These are phyloP conservation scores for Poeciliopsis turneri DNA, from an alignment of 2,797 vertebrate species.

Conservation along the genomic window DNA sequence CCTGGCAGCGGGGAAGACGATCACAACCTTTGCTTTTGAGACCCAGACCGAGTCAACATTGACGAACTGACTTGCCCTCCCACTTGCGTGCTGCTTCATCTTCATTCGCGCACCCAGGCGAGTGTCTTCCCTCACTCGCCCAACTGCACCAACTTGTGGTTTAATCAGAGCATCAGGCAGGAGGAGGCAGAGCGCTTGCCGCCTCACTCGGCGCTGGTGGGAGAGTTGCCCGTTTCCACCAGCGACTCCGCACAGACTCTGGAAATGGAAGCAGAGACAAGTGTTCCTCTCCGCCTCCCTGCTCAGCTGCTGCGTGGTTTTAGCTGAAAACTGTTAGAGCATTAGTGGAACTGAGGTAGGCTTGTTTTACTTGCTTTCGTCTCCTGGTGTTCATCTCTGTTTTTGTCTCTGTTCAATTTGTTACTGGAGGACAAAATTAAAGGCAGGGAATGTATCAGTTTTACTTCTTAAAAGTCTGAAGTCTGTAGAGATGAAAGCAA, in stretches of 20 bases:
- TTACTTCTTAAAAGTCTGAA: neutral
- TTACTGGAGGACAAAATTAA: neutral
- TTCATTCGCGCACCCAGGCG: neutral
- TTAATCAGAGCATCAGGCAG: constrained; percentile 62
- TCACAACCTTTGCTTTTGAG: constrained; percentile 6
- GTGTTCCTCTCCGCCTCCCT: constrained; percentile 21
- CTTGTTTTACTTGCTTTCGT: constrained; percentile 31
- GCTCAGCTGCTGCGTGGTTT: constrained; percentile 4
- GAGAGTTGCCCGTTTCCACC: constrained; percentile 53
- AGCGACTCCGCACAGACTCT: constrained; percentile 38
- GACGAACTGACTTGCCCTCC: constrained; percentile 9
- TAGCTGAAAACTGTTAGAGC: constrained; percentile 43
- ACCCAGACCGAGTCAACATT: constrained; percentile 1
- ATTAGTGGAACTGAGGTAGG: constrained; percentile 65
- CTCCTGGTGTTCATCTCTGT: neutral
- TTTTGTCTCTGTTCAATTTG: neutral
- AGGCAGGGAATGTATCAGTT: neutral
- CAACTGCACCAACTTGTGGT: constrained; percentile 33
- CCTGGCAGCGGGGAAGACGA: neutral
- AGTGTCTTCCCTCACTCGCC: constrained; percentile 16
- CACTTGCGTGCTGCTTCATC: constrained; percentile 3
- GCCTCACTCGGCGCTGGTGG: constrained; percentile 49
- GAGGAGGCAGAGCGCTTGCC: constrained; percentile 58
- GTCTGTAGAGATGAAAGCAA: neutral
- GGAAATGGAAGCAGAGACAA: constrained; percentile 43